A percentile compares a stretch with the other conserved stretches of the same genome.
phyloP scores from a whole-genome alignment of 2,113 vertebrate species.

The Anoura caudifer region DNA sequence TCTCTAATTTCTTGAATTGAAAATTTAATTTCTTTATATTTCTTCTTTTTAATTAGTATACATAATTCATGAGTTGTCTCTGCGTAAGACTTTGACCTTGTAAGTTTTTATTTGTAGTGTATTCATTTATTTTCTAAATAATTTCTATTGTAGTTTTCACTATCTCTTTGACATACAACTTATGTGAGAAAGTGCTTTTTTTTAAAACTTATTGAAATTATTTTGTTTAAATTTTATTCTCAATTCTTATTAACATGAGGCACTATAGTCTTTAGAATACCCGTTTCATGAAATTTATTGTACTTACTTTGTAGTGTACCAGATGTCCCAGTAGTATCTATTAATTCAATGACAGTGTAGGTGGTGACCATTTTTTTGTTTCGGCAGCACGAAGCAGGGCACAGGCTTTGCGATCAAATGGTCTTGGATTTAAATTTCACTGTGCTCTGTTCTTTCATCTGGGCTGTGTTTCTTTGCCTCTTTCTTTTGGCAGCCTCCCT shows the following conservation, averaged over 20 bases:
- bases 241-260: neutral
- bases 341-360: neutral
- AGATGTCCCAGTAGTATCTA: neutral
- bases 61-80: neutral
- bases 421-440: neutral
- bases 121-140: neutral
- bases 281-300: neutral
- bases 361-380: neutral
- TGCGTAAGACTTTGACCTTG: neutral
- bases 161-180: neutral
- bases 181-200: neutral
- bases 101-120: neutral
- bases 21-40: neutral
- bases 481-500: too few relatives aligned
- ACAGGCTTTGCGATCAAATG: neutral
- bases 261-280: neutral
- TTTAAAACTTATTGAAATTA: neutral
- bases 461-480: too few relatives aligned
- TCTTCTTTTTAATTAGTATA: neutral
- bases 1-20: neutral
- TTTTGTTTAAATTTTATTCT: slow-evolving; percentile 4
- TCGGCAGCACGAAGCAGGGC: neutral
- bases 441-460: neutral
- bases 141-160: neutral
- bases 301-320: neutral